Percentiles rank a stretch among this genome's conserved stretches.
Evolutionary conservation across 1,140 invertebrate species (phyloP).

Genomic region (Cyclargus thomasi): DNA sequence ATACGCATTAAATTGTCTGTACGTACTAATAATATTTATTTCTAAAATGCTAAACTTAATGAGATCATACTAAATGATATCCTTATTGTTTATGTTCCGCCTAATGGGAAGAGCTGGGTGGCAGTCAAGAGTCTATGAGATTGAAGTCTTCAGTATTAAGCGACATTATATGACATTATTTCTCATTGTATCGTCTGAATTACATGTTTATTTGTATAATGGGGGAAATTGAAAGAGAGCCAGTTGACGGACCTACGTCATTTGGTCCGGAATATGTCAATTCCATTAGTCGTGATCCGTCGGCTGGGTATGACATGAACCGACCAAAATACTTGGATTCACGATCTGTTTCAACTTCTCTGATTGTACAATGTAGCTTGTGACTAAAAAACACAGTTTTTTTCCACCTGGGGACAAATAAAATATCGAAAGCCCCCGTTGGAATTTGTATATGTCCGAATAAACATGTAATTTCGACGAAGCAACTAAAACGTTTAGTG

Average conservation of each 20-base stretch:
- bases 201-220: not conserved
- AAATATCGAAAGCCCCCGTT: no score
- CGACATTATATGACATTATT: not conserved
- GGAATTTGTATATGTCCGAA: no score
- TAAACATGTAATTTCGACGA: not conserved
- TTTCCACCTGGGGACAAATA: no score
- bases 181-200: not conserved
- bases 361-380: no score
- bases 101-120: not conserved
- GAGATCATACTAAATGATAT: not conserved
- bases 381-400: no score
- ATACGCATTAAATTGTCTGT: not conserved
- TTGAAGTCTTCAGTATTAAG: not conserved
- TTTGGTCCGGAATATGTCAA: no score
- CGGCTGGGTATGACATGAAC: no score
- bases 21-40: not conserved
- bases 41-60: not conserved
- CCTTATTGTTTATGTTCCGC: not conserved
- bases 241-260: no score
- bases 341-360: no score
- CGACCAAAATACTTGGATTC: no score
- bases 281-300: no score
- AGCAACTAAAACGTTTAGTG: slow-evolving; percentile 26
- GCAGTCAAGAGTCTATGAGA: not conserved
- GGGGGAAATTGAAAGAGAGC: no score